These are phyloP conservation scores for Sphaeramia orbicularis DNA, from an alignment of 2,797 vertebrate genomes.

Conservation along the genomic window DNA sequence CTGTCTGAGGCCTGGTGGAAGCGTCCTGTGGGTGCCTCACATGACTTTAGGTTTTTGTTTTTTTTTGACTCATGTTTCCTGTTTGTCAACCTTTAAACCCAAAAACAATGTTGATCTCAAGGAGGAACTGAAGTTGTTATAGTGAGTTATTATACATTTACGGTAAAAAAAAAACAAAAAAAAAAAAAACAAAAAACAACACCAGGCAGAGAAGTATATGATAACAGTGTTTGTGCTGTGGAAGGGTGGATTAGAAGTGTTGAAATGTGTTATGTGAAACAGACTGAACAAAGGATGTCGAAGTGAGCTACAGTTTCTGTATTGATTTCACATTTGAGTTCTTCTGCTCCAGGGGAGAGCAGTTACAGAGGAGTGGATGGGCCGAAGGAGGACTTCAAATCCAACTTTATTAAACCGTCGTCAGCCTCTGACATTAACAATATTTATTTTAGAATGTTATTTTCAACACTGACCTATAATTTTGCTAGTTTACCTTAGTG, in stretches of 20 bases:
- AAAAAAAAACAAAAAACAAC: too few relatives aligned
- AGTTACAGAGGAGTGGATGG: neutral
- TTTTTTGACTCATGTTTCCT: neutral
- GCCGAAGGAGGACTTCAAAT: slow-evolving; percentile 7
- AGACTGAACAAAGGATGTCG: slow-evolving; percentile 12
- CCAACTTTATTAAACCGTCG: slow-evolving; percentile 5
- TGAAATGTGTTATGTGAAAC: neutral
- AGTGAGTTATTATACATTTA: slow-evolving; percentile 33
- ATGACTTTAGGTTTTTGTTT: too few relatives aligned
- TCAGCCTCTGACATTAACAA: slow-evolving; percentile 7
- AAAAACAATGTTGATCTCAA: too few relatives aligned
- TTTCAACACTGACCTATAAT: slow-evolving; percentile 22
- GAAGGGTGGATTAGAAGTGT: slow-evolving; percentile 12
- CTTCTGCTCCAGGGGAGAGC: slow-evolving; percentile 4
- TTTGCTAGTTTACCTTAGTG: slow-evolving; percentile 1
- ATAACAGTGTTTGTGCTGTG: too few relatives aligned
- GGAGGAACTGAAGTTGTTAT: slow-evolving; percentile 39
- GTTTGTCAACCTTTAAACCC: neutral
- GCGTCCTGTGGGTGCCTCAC: too few relatives aligned
- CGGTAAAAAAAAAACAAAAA: too few relatives aligned
- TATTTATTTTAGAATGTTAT: slow-evolving; percentile 25
- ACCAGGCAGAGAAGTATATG: too few relatives aligned
- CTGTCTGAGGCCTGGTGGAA: slow-evolving; percentile 1
- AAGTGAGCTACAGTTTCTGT: slow-evolving; percentile 3
- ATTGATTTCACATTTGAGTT: slow-evolving; percentile 26